Evolutionary conservation across 2,888 invertebrate genomes (phyloP).

Genomic region (Syritta pipiens): DNA sequence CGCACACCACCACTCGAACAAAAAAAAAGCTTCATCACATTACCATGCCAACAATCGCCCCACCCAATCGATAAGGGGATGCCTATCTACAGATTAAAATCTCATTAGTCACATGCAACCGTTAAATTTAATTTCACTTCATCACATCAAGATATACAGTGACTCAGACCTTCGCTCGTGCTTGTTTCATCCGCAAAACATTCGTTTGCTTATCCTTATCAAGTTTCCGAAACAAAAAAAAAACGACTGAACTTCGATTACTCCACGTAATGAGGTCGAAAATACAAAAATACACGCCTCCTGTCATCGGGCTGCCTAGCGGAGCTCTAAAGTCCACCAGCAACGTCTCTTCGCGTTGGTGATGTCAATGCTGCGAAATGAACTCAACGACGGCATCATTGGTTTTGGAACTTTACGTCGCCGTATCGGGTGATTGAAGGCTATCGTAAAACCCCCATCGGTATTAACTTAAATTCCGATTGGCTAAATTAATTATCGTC

Average conservation of each 20-base stretch:
- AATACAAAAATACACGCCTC: background rate
- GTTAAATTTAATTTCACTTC: no score
- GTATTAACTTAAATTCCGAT: conserved; percentile 40
- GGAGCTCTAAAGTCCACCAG: conserved; percentile 12
- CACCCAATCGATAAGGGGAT: no score
- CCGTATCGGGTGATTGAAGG: conserved; percentile 9
- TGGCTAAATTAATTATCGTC: conserved; percentile 39
- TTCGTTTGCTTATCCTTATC: conserved; percentile 20
- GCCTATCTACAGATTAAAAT: no score
- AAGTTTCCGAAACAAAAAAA: background rate
- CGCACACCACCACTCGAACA: no score
- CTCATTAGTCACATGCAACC: background rate
- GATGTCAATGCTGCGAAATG: background rate
- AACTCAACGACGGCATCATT: background rate
- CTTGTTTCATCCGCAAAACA: no score
- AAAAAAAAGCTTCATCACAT: no score
- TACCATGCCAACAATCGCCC: no score
- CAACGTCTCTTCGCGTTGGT: background rate
- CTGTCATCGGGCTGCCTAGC: background rate
- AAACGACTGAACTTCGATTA: conserved; percentile 14
- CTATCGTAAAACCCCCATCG: background rate
- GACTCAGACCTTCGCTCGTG: no score
- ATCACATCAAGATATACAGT: no score
- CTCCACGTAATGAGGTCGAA: conserved; percentile 3
- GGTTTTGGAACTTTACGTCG: background rate